Percentiles rank a stretch among this genome's conserved stretches.
These are phyloP conservation scores for Andrena fulva DNA, from an alignment of 2,888 invertebrate genomes.

Conservation along the genomic window DNA sequence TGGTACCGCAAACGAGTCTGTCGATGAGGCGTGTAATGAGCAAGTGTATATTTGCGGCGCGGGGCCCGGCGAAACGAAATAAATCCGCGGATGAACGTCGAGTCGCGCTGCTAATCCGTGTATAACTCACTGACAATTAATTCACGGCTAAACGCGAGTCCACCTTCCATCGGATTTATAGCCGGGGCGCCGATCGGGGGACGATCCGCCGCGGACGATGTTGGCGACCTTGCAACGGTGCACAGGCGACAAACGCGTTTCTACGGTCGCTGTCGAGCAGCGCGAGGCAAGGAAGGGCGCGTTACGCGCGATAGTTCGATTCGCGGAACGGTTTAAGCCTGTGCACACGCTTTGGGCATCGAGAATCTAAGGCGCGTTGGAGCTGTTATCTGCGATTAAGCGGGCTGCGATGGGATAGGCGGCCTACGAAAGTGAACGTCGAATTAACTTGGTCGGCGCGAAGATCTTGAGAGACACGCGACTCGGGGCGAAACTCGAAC, in stretches of 20 bases:
- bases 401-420: conserved; percentile 7
- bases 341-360: neutral
- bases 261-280: conserved; percentile 29
- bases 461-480: neutral
- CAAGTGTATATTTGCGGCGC: conserved; percentile 8
- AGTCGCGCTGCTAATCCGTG: conserved; percentile 11
- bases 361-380: neutral
- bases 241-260: conserved; percentile 37
- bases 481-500: neutral
- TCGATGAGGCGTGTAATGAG: neutral
- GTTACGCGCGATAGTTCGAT: neutral
- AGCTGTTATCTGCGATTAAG: conserved; percentile 19
- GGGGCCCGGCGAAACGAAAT: neutral
- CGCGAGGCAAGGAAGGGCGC: conserved; percentile 11
- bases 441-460: neutral
- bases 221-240: conserved; percentile 43
- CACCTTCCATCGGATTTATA: conserved; percentile 52
- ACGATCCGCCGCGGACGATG: conserved; percentile 24
- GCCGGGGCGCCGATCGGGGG: conserved; percentile 29
- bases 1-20: conserved; percentile 2
- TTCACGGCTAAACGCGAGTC: conserved; percentile 42
- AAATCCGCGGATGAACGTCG: neutral
- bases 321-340: neutral
- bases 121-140: conserved; percentile 47
- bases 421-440: neutral